Conservation (phyloP, 2,113 vertebrate genomes). For the Pelecanus crispus region DNA sequence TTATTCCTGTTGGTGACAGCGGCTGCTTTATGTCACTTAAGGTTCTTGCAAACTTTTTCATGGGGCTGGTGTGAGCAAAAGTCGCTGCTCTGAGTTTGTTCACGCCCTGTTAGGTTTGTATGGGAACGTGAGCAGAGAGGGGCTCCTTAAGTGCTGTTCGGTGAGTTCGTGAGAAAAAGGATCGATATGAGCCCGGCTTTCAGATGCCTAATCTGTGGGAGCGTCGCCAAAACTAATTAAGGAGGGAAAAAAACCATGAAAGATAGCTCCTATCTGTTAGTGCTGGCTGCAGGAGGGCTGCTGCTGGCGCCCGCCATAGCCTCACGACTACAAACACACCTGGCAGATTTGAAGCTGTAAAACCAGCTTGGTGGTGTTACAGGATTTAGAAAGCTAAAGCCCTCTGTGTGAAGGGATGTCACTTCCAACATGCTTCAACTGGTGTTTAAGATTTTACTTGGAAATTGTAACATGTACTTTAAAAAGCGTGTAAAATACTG, state of each 20-base stretch:
- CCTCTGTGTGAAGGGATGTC: background rate
- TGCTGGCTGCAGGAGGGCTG: background rate
- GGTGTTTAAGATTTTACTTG: background rate
- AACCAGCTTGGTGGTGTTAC: background rate
- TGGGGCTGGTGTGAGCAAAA: background rate
- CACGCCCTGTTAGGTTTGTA: rapidly evolving
- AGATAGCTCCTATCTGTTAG: background rate
- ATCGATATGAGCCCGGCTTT: background rate
- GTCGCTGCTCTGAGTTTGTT: background rate
- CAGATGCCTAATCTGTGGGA: background rate
- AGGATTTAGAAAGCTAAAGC: background rate
- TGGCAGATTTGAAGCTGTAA: background rate
- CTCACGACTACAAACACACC: background rate
- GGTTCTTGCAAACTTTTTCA: background rate
- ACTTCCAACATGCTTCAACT: background rate
- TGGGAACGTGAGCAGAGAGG: background rate
- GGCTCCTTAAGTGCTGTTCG: background rate
- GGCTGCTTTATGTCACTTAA: rapidly evolving
- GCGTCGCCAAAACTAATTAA: constrained; percentile 6
- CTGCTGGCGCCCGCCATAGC: background rate
- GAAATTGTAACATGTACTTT: background rate
- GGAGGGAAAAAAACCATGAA: background rate
- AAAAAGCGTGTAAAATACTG: background rate
- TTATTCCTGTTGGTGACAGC: background rate
- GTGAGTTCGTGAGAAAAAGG: background rate